These are phyloP conservation scores for Eupeodes luniger DNA, from an alignment of 2,888 invertebrate species.

Conservation along the genomic window DNA sequence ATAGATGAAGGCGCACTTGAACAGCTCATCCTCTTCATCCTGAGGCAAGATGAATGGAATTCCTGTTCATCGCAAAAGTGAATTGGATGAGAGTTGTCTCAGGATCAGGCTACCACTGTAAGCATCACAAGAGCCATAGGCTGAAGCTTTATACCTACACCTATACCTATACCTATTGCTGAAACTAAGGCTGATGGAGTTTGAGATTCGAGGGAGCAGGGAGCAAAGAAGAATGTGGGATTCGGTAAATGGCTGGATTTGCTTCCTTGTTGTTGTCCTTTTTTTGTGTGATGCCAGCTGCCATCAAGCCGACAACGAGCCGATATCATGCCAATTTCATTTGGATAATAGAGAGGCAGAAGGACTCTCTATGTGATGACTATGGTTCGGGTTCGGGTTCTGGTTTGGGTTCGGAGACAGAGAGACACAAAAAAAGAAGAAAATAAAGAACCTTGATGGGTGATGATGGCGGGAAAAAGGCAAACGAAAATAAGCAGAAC, in stretches of 20 bases:
- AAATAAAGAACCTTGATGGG: constrained; percentile 16
- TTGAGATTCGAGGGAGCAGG: not conserved
- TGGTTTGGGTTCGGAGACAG: constrained; percentile 30
- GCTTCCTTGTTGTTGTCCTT: constrained; percentile 65
- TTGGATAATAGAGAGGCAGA: constrained; percentile 69
- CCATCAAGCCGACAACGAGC: constrained; percentile 74
- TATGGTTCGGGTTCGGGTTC: constrained; percentile 14
- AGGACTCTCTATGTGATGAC: constrained; percentile 49
- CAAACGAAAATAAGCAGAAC: constrained; percentile 39
- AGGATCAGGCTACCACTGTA: constrained; percentile 37
- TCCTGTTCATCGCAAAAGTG: constrained; percentile 70
- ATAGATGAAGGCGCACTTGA: constrained; percentile 75
- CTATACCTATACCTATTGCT: too few relatives aligned
- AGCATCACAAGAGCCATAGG: constrained; percentile 9
- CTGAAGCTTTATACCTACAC: not conserved
- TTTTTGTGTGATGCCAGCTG: constrained; percentile 57
- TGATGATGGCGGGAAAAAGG: constrained; percentile 25
- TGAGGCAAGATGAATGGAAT: constrained; percentile 73
- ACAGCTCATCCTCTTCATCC: constrained; percentile 52
- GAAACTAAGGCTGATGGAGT: too few relatives aligned
- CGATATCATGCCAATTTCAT: constrained; percentile 77
- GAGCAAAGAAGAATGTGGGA: constrained; percentile 9
- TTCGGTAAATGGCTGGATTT: constrained; percentile 75
- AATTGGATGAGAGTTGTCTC: constrained; percentile 66
- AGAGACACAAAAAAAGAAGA: constrained; percentile 17